A percentile compares a stretch with the other conserved stretches of the same genome.
Conservation (phyloP, 92 coral and sea anemone genomes). For the Zoanthus sansibaricus region DNA sequence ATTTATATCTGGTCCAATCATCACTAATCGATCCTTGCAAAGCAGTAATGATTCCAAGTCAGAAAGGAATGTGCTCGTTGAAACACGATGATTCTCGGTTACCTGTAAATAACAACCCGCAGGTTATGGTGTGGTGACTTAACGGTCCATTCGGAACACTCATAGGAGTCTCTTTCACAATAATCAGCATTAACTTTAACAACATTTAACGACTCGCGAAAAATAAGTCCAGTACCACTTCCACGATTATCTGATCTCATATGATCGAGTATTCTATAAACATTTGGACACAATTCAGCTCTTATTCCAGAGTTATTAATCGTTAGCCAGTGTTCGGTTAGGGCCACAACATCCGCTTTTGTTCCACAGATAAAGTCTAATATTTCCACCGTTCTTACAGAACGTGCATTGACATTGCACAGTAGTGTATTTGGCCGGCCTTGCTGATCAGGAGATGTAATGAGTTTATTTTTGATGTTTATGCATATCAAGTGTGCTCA, state of each 20-base stretch:
- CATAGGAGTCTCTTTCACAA: too few relatives aligned
- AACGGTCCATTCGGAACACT: too few relatives aligned
- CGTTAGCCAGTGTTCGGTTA: background rate
- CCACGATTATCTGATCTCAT: conserved; percentile 7
- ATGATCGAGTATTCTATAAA: conserved; percentile 59
- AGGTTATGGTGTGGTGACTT: background rate
- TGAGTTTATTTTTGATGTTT: too few relatives aligned
- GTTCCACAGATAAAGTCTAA: background rate
- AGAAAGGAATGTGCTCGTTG: conserved; percentile 50
- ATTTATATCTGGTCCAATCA: conserved; percentile 42
- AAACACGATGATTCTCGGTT: conserved; percentile 46
- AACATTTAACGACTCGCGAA: too few relatives aligned
- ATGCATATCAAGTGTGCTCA: too few relatives aligned
- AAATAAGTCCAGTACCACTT: background rate
- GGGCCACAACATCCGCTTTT: background rate
- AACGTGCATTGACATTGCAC: too few relatives aligned
- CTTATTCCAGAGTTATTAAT: conserved; percentile 8
- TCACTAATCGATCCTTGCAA: conserved; percentile 7
- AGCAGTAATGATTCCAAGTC: conserved; percentile 39
- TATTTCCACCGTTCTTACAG: too few relatives aligned
- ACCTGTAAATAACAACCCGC: conserved; percentile 34
- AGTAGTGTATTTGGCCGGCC: too few relatives aligned
- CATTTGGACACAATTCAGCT: conserved; percentile 59
- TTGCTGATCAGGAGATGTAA: too few relatives aligned
- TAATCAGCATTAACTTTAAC: too few relatives aligned